Evolutionary conservation across 2,797 vertebrate genomes (phyloP).

Genomic region (Pseudochirops cupreus): DNA sequence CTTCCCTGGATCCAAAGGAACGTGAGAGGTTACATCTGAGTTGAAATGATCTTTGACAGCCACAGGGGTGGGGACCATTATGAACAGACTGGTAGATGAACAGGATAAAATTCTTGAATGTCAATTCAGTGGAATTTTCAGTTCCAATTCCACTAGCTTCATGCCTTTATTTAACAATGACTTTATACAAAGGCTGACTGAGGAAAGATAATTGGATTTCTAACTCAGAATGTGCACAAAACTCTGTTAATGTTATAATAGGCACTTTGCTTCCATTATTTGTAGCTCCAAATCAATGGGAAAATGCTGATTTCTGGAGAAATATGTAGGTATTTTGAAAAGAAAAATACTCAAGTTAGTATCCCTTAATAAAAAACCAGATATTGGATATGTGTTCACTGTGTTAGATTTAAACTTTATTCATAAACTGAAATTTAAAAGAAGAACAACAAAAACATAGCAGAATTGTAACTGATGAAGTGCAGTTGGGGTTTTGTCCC

Average conservation of each 20-base stretch:
- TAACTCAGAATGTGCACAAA: conserved; percentile 76
- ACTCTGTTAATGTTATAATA: conserved; percentile 75
- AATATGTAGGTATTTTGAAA: conserved; percentile 65
- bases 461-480: background rate
- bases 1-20: conserved; percentile 25
- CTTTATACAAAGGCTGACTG: conserved; percentile 57
- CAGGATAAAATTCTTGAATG: conserved; percentile 54
- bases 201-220: conserved; percentile 76
- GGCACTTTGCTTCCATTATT: conserved; percentile 59
- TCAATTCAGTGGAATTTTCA: conserved; percentile 60
- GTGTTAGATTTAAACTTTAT: conserved; percentile 29
- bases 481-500: background rate
- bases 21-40: conserved; percentile 1
- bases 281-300: conserved; percentile 65
- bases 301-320: conserved; percentile 69
- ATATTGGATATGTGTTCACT: conserved; percentile 3
- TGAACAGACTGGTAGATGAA: conserved; percentile 42
- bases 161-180: conserved; percentile 72
- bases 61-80: conserved; percentile 25
- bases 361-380: conserved; percentile 56
- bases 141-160: conserved; percentile 53
- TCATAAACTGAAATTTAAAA: conserved; percentile 54
- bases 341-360: conserved; percentile 64
- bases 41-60: conserved; percentile 54
- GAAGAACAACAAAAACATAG: conserved; percentile 5